Percentiles rank a stretch among this genome's conserved stretches.
phyloP scores from a whole-genome alignment of 1,140 invertebrate species.

The Rhizoglyphus robini region DNA sequence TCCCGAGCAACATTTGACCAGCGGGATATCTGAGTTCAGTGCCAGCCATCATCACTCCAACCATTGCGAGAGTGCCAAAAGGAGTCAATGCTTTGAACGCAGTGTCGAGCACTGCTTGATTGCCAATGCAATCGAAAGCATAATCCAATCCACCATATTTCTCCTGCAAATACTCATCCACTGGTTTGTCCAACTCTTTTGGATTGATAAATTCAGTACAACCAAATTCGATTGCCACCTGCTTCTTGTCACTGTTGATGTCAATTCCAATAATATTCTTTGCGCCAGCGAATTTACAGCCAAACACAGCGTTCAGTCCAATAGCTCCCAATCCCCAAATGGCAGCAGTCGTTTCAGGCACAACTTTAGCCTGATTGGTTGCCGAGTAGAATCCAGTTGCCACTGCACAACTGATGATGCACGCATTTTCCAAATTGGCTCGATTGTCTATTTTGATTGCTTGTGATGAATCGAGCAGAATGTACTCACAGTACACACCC shows the following conservation, averaged over 20 bases:
- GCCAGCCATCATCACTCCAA: background rate
- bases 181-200: constrained; percentile 21
- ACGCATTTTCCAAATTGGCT: too few relatives aligned
- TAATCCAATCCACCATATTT: constrained; percentile 43
- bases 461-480: too few relatives aligned
- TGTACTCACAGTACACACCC: too few relatives aligned
- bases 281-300: too few relatives aligned
- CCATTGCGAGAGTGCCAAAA: background rate
- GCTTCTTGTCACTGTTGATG: constrained; percentile 36
- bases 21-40: background rate
- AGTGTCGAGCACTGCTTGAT: background rate
- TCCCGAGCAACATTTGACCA: background rate
- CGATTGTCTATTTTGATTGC: too few relatives aligned
- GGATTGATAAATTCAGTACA: constrained; percentile 34
- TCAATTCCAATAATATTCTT: too few relatives aligned
- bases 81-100: background rate
- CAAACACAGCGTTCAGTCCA: too few relatives aligned
- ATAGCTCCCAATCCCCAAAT: too few relatives aligned
- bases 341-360: too few relatives aligned
- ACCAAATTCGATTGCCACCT: constrained; percentile 41
- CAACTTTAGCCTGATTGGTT: too few relatives aligned
- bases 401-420: too few relatives aligned
- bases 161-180: constrained; percentile 38
- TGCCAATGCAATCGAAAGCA: constrained; percentile 43
- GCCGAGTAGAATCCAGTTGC: too few relatives aligned